Conservation (phyloP, 2,113 vertebrate species). For the Petromus typicus region DNA sequence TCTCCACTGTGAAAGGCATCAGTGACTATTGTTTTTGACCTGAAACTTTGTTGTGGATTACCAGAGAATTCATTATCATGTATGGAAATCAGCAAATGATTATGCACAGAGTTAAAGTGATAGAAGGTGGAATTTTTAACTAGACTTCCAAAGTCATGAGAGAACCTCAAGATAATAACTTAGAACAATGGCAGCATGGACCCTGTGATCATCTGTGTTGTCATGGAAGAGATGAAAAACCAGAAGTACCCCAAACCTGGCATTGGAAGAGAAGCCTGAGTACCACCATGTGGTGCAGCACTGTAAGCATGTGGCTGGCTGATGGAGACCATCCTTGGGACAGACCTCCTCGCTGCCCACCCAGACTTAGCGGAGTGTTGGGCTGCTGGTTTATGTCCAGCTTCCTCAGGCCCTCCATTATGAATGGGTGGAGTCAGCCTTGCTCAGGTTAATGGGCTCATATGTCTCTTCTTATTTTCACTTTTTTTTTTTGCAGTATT, state of each 20-base stretch:
- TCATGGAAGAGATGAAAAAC: slow-evolving; percentile 97
- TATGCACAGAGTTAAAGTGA: slow-evolving; percentile 96
- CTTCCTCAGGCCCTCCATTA: slow-evolving; percentile 95
- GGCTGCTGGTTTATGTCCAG: slow-evolving; percentile 97
- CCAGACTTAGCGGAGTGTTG: slow-evolving; percentile 93
- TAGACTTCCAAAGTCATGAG: slow-evolving; percentile 96
- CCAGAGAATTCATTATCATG: slow-evolving; percentile 99
- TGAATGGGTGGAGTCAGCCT: slow-evolving; percentile 91
- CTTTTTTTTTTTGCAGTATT: no score
- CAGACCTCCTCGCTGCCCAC: slow-evolving; percentile 87
- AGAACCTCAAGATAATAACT: slow-evolving; percentile 95
- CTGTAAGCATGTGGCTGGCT: slow-evolving; percentile 98
- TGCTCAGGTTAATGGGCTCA: not conserved
- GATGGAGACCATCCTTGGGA: slow-evolving; percentile 93
- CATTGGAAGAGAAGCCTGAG: slow-evolving; percentile 98
- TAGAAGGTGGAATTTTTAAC: slow-evolving; percentile 98
- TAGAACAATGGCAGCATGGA: slow-evolving; percentile 96
- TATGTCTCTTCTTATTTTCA: no score
- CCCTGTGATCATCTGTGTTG: slow-evolving; percentile 98
- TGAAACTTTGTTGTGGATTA: slow-evolving; percentile 90
- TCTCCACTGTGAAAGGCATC: slow-evolving; percentile 97
- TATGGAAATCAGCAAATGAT: slow-evolving; percentile 97
- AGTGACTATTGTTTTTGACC: slow-evolving; percentile 94
- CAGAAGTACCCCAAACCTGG: slow-evolving; percentile 97
- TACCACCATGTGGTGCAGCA: slow-evolving; percentile 98